These are phyloP conservation scores for Piprites chloris DNA, from an alignment of 2,113 vertebrate genomes.

Conservation along the genomic window DNA sequence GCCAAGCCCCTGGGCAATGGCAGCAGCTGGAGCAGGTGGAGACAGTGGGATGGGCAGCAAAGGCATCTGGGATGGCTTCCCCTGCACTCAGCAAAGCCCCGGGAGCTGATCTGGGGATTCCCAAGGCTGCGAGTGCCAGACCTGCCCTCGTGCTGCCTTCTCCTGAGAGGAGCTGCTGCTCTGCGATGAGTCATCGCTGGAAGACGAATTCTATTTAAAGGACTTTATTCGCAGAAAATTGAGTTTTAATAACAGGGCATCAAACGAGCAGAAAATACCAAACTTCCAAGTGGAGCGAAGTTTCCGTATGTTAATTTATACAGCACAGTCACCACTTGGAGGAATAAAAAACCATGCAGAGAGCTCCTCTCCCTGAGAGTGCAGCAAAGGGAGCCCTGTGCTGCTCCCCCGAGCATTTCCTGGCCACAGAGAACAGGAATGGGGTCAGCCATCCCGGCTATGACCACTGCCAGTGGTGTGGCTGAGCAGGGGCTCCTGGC, in stretches of 20 bases:
- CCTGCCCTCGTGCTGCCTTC: slow-evolving; percentile 46
- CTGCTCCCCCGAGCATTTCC: background rate
- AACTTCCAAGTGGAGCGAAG: slow-evolving; percentile 7
- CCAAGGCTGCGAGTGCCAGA: slow-evolving; percentile 16
- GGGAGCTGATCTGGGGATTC: background rate
- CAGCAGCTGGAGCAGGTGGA: accelerated
- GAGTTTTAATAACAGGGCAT: slow-evolving; percentile 60
- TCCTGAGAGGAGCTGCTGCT: slow-evolving; percentile 25
- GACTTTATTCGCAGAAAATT: slow-evolving; percentile 47
- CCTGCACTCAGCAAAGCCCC: background rate
- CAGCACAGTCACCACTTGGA: background rate
- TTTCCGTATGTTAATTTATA: slow-evolving; percentile 29
- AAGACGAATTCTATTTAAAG: slow-evolving; percentile 44
- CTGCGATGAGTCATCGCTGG: slow-evolving; percentile 12
- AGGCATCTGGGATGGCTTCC: background rate
- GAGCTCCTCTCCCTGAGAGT: background rate
- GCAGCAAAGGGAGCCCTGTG: background rate
- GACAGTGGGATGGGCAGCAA: background rate
- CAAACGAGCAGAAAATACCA: slow-evolving; percentile 46
- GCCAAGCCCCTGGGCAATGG: accelerated
- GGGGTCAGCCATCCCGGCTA: accelerated
- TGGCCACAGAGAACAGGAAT: accelerated
- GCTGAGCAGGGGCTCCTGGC: background rate
- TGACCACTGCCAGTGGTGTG: accelerated
- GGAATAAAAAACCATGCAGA: background rate